Percentiles rank a stretch among this genome's conserved stretches.
These are phyloP conservation scores for Aleiodes leptofemur DNA, from an alignment of 2,888 invertebrate genomes.

Conservation along the genomic window DNA sequence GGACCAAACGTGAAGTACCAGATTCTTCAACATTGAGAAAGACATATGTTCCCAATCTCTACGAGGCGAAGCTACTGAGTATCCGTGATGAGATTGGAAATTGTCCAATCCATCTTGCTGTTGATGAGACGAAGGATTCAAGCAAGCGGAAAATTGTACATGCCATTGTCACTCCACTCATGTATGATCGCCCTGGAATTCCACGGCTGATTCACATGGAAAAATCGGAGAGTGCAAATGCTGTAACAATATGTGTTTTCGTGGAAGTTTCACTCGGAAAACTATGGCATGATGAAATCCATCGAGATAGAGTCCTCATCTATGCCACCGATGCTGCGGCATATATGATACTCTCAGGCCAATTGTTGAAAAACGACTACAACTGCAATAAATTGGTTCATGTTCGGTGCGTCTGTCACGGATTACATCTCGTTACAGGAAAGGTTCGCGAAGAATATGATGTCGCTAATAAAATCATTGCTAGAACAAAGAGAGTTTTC, in stretches of 20 bases:
- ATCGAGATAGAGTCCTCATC: neutral
- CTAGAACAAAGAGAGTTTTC: conserved; percentile 1
- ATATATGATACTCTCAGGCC: too few species aligned
- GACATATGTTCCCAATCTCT: conserved; percentile 6
- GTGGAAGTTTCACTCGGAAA: neutral
- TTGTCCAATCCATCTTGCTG: conserved; percentile 1
- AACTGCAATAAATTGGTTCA: too few species aligned
- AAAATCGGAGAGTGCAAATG: conserved; percentile 4
- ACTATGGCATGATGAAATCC: conserved; percentile 23
- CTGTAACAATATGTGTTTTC: conserved; percentile 3
- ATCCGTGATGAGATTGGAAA: conserved; percentile 28
- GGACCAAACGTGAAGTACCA: conserved; percentile 14
- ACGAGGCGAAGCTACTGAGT: neutral
- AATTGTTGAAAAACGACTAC: too few species aligned
- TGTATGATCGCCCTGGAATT: neutral
- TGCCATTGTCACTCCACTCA: neutral
- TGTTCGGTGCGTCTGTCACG: too few species aligned
- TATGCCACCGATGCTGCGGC: too few species aligned
- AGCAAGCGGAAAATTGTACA: conserved; percentile 5
- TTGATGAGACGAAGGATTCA: conserved; percentile 30
- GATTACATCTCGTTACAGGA: conserved; percentile 27
- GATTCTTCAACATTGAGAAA: conserved; percentile 6
- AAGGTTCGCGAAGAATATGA: neutral
- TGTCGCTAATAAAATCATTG: neutral
- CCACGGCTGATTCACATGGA: conserved; percentile 11